phyloP scores from a whole-genome alignment of 2,113 vertebrate species.

The Chloebia gouldiae region DNA sequence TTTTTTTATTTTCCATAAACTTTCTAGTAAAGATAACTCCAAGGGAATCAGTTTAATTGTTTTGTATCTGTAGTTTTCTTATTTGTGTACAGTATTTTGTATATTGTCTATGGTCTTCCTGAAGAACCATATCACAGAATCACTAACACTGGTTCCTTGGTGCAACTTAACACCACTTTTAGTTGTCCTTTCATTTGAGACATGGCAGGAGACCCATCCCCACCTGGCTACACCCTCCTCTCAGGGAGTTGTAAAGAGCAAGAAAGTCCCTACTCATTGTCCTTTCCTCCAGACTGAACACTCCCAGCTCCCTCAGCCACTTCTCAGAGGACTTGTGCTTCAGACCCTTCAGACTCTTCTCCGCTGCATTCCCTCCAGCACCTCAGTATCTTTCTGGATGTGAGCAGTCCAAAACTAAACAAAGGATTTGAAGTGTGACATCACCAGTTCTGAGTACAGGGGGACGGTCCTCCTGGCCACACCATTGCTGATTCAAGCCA shows the following conservation, averaged over 20 bases:
- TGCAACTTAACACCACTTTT: not conserved
- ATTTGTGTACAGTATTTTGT: not conserved
- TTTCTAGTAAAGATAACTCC: not conserved
- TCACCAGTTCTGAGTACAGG: not conserved
- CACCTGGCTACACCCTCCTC: not conserved
- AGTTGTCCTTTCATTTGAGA: not conserved
- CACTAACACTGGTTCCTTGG: not conserved
- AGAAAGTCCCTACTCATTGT: not conserved
- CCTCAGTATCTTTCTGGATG: not conserved
- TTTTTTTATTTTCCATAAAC: not conserved
- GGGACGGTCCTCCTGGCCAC: not conserved
- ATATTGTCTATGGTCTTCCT: not conserved
- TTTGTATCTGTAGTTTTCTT: not conserved
- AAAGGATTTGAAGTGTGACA: not conserved
- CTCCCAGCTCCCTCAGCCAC: accelerated
- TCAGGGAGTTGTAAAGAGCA: not conserved
- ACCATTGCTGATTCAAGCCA: not conserved
- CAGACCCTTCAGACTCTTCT: not conserved
- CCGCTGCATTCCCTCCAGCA: not conserved
- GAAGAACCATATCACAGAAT: not conserved
- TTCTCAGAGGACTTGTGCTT: not conserved
- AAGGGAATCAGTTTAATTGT: not conserved
- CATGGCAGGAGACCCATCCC: not conserved
- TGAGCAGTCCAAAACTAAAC: not conserved
- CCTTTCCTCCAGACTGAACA: not conserved